phyloP scores from a whole-genome alignment of 2,888 invertebrate genomes.

The Parelbella ahira region DNA sequence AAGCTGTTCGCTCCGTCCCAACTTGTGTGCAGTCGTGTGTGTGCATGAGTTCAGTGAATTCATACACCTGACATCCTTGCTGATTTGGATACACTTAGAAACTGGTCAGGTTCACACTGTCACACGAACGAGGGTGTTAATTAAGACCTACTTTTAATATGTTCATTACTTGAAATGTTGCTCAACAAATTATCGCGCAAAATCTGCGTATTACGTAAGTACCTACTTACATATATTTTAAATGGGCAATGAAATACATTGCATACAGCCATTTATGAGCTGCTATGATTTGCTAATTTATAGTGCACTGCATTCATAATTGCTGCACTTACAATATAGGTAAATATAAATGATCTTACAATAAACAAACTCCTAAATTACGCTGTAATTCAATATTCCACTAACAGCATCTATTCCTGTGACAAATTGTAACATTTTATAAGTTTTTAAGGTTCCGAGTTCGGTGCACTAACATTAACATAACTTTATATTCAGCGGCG shows the following conservation, averaged over 20 bases:
- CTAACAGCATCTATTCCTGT: conserved; percentile 45
- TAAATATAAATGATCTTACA: too few relatives aligned
- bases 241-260: too few relatives aligned
- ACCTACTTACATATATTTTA: not conserved
- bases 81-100: conserved; percentile 20
- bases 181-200: too few relatives aligned
- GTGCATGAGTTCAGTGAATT: conserved; percentile 65
- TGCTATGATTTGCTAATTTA: too few relatives aligned
- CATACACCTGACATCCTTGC: conserved; percentile 63
- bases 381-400: conserved; percentile 11
- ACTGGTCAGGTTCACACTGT: conserved; percentile 10
- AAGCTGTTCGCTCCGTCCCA: conserved; percentile 54
- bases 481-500: conserved; percentile 75
- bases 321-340: too few relatives aligned
- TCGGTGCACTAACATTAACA: conserved; percentile 67
- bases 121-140: too few relatives aligned
- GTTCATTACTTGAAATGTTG: too few relatives aligned
- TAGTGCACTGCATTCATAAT: too few relatives aligned
- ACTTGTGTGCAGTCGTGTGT: conserved; percentile 62
- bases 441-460: conserved; percentile 67
- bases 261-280: too few relatives aligned
- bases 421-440: conserved; percentile 62
- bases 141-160: too few relatives aligned
- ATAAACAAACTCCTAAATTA: conserved; percentile 4
- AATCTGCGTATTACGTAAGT: too few relatives aligned